Evolutionary conservation across 2,797 vertebrate species (phyloP).

Genomic region (Eidolon dupreanum): DNA sequence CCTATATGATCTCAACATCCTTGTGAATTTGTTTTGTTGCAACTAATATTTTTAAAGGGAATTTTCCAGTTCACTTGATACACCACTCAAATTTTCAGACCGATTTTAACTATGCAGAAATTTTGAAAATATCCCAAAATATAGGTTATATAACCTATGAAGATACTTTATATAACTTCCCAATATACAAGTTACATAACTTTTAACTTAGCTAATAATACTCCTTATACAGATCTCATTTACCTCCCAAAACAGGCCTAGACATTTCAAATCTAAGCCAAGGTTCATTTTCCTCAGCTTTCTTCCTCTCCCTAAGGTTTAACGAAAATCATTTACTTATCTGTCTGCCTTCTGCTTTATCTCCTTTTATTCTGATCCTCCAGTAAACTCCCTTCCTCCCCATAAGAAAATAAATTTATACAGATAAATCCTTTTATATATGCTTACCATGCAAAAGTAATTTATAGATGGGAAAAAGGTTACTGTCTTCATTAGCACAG

Average conservation of each 20-base stretch:
- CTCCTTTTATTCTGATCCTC: background rate
- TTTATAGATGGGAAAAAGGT: background rate
- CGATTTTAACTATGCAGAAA: background rate
- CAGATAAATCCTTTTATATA: background rate
- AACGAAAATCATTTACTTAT: background rate
- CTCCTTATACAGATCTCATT: background rate
- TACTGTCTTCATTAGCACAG: background rate
- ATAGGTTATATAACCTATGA: background rate
- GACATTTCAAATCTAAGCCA: background rate
- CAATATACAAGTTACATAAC: background rate
- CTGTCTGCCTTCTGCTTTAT: background rate
- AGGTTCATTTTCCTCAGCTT: background rate
- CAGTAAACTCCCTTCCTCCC: background rate
- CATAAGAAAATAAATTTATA: background rate
- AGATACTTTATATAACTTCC: background rate
- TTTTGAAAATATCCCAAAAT: background rate
- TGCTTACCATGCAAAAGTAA: background rate
- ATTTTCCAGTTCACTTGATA: background rate
- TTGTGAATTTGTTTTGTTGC: background rate
- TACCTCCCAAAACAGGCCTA: background rate
- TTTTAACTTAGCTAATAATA: background rate
- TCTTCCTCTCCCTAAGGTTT: background rate
- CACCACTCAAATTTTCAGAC: background rate
- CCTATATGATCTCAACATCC: background rate
- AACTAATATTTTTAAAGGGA: background rate